These are phyloP conservation scores for Scaptomyza parva DNA, from an alignment of 2,888 invertebrate species.

Conservation along the genomic window DNA sequence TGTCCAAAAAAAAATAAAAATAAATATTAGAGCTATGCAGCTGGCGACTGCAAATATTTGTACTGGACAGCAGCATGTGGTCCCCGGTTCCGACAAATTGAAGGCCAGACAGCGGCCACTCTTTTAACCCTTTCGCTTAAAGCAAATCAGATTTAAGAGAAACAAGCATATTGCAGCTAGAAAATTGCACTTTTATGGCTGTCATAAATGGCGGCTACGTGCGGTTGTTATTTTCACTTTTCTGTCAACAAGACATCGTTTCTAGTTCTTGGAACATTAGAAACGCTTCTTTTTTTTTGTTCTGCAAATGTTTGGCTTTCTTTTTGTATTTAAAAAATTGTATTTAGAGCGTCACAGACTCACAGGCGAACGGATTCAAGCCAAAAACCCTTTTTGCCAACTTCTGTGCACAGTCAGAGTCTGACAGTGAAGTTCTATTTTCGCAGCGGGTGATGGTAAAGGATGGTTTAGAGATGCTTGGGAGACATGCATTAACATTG, in stretches of 20 bases:
- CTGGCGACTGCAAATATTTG: slow-evolving; percentile 71
- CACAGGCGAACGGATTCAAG: slow-evolving; percentile 6
- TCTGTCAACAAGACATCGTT: slow-evolving; percentile 26
- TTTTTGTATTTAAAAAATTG: slow-evolving; percentile 44
- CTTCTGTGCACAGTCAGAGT: slow-evolving; percentile 48
- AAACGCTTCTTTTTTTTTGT: slow-evolving; percentile 67
- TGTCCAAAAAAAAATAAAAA: slow-evolving; percentile 10
- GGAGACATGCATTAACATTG: not conserved
- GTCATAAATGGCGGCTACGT: slow-evolving; percentile 65
- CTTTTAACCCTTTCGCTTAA: slow-evolving; percentile 64
- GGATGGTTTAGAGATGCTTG: slow-evolving; percentile 1
- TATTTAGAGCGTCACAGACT: slow-evolving; percentile 66
- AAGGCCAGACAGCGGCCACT: slow-evolving; percentile 24
- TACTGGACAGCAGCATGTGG: slow-evolving; percentile 71
- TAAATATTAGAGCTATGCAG: slow-evolving; percentile 26
- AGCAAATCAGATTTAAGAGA: slow-evolving; percentile 9
- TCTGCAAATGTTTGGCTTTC: slow-evolving; percentile 33
- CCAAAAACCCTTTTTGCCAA: slow-evolving; percentile 60
- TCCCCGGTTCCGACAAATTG: slow-evolving; percentile 12
- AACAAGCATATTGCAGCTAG: slow-evolving; percentile 47
- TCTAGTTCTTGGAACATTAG: slow-evolving; percentile 61
- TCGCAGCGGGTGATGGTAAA: slow-evolving; percentile 59
- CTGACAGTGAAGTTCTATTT: slow-evolving; percentile 59
- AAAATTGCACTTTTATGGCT: slow-evolving; percentile 74
- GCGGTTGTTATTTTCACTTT: slow-evolving; percentile 72